Percentiles rank a stretch among this genome's conserved stretches.
phyloP scores from a whole-genome alignment of 92 coral and sea anemone genomes.

The Palythoa heliodiscus region DNA sequence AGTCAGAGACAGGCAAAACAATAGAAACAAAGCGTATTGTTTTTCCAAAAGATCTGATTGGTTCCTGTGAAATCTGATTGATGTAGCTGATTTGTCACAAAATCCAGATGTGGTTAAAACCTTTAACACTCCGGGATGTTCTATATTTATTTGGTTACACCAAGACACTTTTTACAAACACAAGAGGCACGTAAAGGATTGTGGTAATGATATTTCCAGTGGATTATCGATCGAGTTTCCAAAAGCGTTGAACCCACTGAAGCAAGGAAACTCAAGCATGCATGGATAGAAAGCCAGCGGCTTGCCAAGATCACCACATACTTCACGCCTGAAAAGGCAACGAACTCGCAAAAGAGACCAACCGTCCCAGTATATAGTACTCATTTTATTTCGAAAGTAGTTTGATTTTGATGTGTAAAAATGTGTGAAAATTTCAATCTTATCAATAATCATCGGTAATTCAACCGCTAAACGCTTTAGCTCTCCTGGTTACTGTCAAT shows the following conservation, averaged over 20 bases:
- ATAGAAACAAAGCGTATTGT: slow-evolving; percentile 39
- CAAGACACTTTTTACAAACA: neutral
- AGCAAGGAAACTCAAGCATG: slow-evolving; percentile 48
- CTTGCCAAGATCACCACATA: slow-evolving; percentile 41
- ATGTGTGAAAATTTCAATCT: too few relatives aligned
- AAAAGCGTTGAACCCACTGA: slow-evolving; percentile 23
- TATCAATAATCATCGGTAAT: neutral
- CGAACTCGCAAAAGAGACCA: neutral
- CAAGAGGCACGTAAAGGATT: neutral
- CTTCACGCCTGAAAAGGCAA: slow-evolving; percentile 43
- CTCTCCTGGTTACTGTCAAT: neutral
- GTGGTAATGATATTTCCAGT: neutral
- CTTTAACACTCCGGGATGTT: neutral
- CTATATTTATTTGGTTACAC: neutral
- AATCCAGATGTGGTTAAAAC: neutral
- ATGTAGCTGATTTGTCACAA: slow-evolving; percentile 19
- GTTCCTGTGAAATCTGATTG: neutral
- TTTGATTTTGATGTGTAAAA: too few relatives aligned
- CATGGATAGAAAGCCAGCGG: slow-evolving; percentile 39
- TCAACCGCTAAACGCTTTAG: too few relatives aligned
- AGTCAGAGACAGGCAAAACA: slow-evolving; percentile 36
- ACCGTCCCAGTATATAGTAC: neutral
- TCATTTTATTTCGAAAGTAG: neutral
- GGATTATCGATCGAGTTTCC: slow-evolving; percentile 1
- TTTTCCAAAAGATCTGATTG: slow-evolving; percentile 17